Conservation (phyloP, 2,888 invertebrate species). For the Meliscaeva auricollis region DNA sequence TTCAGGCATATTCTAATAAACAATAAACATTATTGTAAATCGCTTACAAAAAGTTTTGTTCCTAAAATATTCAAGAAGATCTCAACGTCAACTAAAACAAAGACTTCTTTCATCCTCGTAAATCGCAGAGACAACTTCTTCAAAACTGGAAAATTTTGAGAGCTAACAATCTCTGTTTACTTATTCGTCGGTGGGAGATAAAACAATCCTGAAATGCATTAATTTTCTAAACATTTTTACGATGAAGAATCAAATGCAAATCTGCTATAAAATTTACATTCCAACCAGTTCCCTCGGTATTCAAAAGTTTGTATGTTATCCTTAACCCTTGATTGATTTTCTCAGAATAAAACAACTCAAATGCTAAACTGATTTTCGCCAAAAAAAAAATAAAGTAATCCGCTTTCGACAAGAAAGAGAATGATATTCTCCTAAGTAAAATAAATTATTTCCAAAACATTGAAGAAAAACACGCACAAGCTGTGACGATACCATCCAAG, state of each 20-base stretch:
- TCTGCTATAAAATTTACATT: constrained; percentile 30
- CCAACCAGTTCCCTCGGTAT: not conserved
- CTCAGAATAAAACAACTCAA: constrained; percentile 32
- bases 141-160: not conserved
- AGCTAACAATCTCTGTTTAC: not conserved
- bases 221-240: not conserved
- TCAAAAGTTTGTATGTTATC: constrained; percentile 49
- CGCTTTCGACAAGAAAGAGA: constrained; percentile 36
- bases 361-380: constrained; percentile 59
- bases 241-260: constrained; percentile 33
- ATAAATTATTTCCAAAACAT: constrained; percentile 71
- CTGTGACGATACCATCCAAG: constrained; percentile 13
- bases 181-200: not conserved
- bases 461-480: constrained; percentile 40
- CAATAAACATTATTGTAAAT: no score
- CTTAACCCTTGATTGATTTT: constrained; percentile 69
- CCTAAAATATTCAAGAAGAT: no score
- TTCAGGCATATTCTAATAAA: no score
- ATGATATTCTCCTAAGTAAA: constrained; percentile 59
- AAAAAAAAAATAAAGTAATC: constrained; percentile 55
- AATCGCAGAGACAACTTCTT: no score
- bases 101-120: no score
- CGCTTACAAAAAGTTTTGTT: no score
- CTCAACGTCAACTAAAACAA: no score
- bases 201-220: not conserved